Evolutionary conservation across 1,140 invertebrate species (phyloP), one percentile per base, ranked within the genome.

Genomic region (Lethocerus indicus): DNA sequence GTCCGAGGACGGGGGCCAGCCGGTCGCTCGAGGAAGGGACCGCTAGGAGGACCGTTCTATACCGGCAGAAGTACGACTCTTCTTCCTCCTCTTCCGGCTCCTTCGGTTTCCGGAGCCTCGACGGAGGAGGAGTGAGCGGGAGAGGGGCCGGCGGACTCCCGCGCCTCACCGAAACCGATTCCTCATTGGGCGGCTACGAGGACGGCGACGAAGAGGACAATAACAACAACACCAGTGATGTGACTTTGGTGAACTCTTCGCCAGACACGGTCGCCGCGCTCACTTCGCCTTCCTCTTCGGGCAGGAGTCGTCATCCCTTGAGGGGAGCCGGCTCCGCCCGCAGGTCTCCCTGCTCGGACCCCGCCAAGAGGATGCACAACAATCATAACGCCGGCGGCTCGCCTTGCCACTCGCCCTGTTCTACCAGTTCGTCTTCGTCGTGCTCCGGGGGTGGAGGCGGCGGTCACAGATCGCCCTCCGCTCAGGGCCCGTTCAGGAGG

Each of bases 21-120:
- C n/a, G n/a, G n/a, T n/a, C n/a, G n/a, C n/a, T n/a, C n/a, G 73
- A 75, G 54, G 71, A 75, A 45, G 67, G 66, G 6, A 67, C 67
- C 1, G 63, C 65, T 16, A 61, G 59, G 9, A 59, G 71, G 37
- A 57, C 71, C 27, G 64, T 63, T 21, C 66, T 71, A 41, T 74
- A 73, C 50, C n/a, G n/a, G n/a, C 71, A 73, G 49, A 69, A 74
- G 35, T 57, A 66, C 0, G 71, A 72, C 25, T 72, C 71, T 0
- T 73, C 71, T 0, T 73, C 71, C 3, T 73, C 71, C 0, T 73
- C 71, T 0, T 71, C 71, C 0, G 70, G 67, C 23, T 72, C 71
- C 0, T 65, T 73, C 58, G 71, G 42, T 0, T 74, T 75, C 53
- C 56, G 72, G 40, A 73, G 71, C 54, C 60, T 74, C 45, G 73